Evolutionary conservation across 1,140 invertebrate genomes (phyloP).

Genomic region (Saccostrea glomerata): DNA sequence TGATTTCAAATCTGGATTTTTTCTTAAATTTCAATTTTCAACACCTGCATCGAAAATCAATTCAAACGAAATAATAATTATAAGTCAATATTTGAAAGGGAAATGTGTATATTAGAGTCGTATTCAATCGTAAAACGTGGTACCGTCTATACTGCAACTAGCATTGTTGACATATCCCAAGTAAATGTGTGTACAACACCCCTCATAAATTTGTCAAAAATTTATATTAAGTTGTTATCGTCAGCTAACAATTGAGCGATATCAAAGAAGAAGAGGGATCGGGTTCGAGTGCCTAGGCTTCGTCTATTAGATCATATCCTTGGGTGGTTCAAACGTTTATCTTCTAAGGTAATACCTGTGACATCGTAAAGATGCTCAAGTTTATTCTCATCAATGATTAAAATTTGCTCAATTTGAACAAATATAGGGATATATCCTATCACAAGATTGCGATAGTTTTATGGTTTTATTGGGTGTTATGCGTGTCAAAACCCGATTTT

Average conservation of each 20-base stretch:
- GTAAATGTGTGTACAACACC: conserved; percentile 50
- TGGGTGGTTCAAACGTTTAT: conserved; percentile 36
- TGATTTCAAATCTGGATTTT: conserved; percentile 30
- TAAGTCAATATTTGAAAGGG: conserved; percentile 50
- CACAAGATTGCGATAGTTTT: conserved; percentile 9
- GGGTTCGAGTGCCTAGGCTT: conserved; percentile 23
- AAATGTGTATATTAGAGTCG: conserved; percentile 29
- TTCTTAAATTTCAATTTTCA: conserved; percentile 23
- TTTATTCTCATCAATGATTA: conserved; percentile 37
- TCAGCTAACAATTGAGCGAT: conserved; percentile 39
- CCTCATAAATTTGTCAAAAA: conserved; percentile 57
- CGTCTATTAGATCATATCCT: conserved; percentile 23
- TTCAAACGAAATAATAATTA: conserved; percentile 49
- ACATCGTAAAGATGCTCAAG: conserved; percentile 6
- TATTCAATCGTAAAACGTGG: conserved; percentile 28
- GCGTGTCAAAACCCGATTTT: conserved; percentile 30
- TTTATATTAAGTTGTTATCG: conserved; percentile 51
- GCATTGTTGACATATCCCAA: conserved; percentile 42
- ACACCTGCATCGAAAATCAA: conserved; percentile 40
- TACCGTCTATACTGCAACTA: conserved; percentile 22
- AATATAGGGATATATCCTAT: conserved; percentile 14
- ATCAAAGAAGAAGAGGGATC: conserved; percentile 18
- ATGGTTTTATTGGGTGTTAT: conserved; percentile 32
- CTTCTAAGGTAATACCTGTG: conserved; percentile 2
- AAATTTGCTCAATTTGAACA: conserved; percentile 31